A percentile compares a stretch with the other conserved stretches of the same genome.
These are phyloP conservation scores for Thyatira batis DNA, from an alignment of 2,888 invertebrate genomes.

Conservation along the genomic window DNA sequence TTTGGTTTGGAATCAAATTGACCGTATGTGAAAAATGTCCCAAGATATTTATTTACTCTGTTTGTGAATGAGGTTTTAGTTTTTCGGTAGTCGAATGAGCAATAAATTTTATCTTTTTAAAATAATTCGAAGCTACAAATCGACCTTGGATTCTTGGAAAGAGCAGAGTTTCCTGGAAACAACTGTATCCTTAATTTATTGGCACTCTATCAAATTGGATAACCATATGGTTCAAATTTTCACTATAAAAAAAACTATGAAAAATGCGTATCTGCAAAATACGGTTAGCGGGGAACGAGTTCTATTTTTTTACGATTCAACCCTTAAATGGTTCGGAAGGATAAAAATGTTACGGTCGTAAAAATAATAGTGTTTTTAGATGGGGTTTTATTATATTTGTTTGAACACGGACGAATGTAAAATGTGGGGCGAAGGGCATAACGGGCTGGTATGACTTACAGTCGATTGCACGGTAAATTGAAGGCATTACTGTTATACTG, in stretches of 20 bases:
- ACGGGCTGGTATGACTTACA: neutral
- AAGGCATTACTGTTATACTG: neutral
- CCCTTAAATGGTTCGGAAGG: conserved; percentile 36
- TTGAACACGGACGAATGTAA: conserved; percentile 9
- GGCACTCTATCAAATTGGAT: neutral
- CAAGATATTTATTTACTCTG: too few relatives aligned
- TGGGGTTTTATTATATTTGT: conserved; percentile 29
- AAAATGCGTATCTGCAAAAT: conserved; percentile 9
- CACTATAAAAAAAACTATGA: conserved; percentile 1
- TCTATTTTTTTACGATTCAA: conserved; percentile 36
- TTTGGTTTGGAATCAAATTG: too few relatives aligned
- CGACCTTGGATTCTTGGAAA: too few relatives aligned
- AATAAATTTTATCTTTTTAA: too few relatives aligned
- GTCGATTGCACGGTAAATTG: neutral
- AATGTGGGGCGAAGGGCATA: neutral
- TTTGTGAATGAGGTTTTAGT: too few relatives aligned
- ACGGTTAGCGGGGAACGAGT: conserved; percentile 26
- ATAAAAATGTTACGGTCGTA: conserved; percentile 33
- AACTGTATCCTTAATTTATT: neutral
- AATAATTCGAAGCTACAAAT: too few relatives aligned
- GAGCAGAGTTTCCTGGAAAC: too few relatives aligned
- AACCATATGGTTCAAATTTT: neutral
- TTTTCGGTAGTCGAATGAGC: too few relatives aligned
- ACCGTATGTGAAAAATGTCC: too few relatives aligned
- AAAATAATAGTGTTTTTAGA: conserved; percentile 30